A percentile compares a stretch with the other conserved stretches of the same genome.
Evolutionary conservation across 2,888 invertebrate genomes (phyloP).

Genomic region (Scelioninae gen. 1): DNA sequence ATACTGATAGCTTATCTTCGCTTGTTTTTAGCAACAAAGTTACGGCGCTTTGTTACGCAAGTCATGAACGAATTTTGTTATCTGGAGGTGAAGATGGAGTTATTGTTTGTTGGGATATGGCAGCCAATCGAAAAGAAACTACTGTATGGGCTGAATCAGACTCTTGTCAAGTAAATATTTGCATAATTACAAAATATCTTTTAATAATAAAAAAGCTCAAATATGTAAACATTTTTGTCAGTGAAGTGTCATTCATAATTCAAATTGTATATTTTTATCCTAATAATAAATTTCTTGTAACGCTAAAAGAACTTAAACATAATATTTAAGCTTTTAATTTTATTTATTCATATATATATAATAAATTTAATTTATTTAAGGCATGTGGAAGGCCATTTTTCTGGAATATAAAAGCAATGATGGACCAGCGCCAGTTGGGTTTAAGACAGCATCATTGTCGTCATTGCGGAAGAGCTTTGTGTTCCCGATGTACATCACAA

Average conservation of each 20-base stretch:
- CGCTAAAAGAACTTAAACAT: no score
- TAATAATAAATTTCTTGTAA: no score
- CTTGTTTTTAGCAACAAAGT: conserved; percentile 91
- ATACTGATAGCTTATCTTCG: no score
- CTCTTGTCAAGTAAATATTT: conserved; percentile 87
- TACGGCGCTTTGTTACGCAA: conserved; percentile 93
- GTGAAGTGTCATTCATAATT: no score
- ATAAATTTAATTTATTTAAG: conserved; percentile 85
- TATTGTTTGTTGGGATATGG: conserved; percentile 98
- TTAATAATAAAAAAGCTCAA: no score
- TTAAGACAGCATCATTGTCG: conserved; percentile 96
- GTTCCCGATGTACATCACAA: conserved; percentile 95
- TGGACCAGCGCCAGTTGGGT: conserved; percentile 97
- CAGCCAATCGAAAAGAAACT: conserved; percentile 93
- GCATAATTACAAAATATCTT: no score
- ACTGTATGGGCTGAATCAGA: conserved; percentile 98
- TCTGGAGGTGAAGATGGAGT: conserved; percentile 97
- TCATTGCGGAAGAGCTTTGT: conserved; percentile 97
- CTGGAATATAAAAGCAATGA: conserved; percentile 99
- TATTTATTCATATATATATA: no score
- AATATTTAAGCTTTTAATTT: no score
- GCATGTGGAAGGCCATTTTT: conserved; percentile 98
- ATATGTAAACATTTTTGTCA: no score
- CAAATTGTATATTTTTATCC: no score
- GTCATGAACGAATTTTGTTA: conserved; percentile 91